phyloP scores from a whole-genome alignment of 2,113 vertebrate genomes.

The Trogon surrucura region DNA sequence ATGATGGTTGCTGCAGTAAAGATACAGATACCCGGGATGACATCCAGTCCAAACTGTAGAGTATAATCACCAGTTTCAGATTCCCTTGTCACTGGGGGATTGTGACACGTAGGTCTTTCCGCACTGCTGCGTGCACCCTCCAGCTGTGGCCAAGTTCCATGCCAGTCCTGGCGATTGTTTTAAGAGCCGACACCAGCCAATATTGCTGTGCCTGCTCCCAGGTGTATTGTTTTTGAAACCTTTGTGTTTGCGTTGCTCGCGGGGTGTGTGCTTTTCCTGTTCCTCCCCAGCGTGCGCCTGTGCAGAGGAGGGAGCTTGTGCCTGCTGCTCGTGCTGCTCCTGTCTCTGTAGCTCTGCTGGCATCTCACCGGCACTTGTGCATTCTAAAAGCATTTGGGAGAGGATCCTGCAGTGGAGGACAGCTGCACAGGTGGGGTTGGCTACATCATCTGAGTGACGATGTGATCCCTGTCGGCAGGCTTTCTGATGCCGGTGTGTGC shows the following conservation, averaged over 20 bases:
- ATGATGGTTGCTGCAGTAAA: neutral
- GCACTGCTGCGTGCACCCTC: neutral
- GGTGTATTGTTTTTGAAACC: neutral
- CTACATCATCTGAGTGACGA: accelerated
- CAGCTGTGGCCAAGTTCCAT: neutral
- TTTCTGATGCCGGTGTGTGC: accelerated
- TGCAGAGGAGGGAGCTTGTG: neutral
- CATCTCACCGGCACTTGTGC: neutral
- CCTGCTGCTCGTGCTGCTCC: neutral
- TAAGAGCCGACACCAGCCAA: neutral
- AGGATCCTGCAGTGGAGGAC: neutral
- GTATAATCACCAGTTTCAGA: neutral
- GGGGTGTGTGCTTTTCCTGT: neutral
- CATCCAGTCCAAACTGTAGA: neutral
- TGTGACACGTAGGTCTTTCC: neutral
- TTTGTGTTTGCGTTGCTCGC: neutral
- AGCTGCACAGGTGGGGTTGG: neutral
- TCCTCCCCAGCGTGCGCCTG: neutral
- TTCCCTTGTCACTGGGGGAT: neutral
- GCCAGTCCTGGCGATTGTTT: neutral
- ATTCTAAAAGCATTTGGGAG: neutral
- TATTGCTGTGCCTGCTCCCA: neutral
- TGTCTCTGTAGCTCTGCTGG: no score
- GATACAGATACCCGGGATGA: neutral
- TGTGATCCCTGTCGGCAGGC: neutral